A percentile compares a stretch with the other conserved stretches of the same genome.
Conservation (phyloP, 2,888 invertebrate species). For the Melolontha melolontha region DNA sequence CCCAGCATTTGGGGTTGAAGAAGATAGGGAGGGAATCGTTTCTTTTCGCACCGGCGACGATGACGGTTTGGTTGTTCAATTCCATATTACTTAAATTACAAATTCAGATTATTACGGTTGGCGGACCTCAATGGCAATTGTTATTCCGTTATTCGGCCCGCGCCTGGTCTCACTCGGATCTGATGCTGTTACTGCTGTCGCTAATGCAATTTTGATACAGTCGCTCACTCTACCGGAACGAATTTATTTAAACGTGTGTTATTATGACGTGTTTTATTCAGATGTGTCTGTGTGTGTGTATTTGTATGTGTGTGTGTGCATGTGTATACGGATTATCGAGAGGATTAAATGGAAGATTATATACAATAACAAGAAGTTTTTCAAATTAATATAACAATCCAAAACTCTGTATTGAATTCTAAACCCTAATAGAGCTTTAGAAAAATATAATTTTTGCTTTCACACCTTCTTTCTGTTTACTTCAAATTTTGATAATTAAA, state of each 20-base stretch:
- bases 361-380: too few species aligned
- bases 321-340: too few species aligned
- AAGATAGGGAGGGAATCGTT: not conserved
- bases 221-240: slow-evolving; percentile 14
- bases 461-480: too few species aligned
- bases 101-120: slow-evolving; percentile 58
- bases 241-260: slow-evolving; percentile 29
- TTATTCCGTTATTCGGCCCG: slow-evolving; percentile 43
- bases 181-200: slow-evolving; percentile 3
- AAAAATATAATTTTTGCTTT: too few species aligned
- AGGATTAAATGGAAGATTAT: too few species aligned
- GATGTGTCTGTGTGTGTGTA: not conserved
- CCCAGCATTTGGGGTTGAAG: slow-evolving; percentile 5
- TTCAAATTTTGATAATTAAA: too few species aligned
- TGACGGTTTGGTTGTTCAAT: slow-evolving; percentile 52
- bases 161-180: too few species aligned
- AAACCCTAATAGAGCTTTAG: too few species aligned
- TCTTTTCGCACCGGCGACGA: slow-evolving; percentile 3
- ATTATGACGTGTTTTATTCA: slow-evolving; percentile 18
- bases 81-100: slow-evolving; percentile 59
- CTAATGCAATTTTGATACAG: slow-evolving; percentile 41
- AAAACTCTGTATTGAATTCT: too few species aligned
- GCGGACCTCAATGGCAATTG: slow-evolving; percentile 49
- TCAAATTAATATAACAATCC: too few species aligned
- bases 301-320: not conserved